Evolutionary conservation across 1,140 invertebrate species (phyloP).

Genomic region (Drosophila virilis): DNA sequence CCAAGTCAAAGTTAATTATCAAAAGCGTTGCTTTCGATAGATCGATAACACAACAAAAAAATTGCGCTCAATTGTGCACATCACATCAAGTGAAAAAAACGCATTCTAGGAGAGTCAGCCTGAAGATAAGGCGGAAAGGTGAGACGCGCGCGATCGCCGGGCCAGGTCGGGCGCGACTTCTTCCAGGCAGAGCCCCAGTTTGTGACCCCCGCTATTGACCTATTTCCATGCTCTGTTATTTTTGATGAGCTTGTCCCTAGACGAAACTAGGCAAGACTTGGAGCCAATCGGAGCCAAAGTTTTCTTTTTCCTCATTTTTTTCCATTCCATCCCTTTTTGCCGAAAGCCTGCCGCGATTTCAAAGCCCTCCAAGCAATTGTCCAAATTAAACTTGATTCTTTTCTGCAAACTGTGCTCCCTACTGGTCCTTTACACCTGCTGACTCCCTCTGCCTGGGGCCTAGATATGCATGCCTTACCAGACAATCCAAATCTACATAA

Average conservation of each 20-base stretch:
- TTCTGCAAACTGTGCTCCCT: no score
- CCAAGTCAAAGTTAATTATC: neutral
- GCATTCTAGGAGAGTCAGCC: no score
- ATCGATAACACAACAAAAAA: neutral
- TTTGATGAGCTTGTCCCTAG: conserved; percentile 48
- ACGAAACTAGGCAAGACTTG: conserved; percentile 35
- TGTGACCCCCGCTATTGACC: conserved; percentile 28
- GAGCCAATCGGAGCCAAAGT: conserved; percentile 46
- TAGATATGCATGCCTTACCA: no score
- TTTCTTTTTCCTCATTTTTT: conserved; percentile 29
- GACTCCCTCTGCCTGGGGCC: no score
- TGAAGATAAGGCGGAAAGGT: neutral
- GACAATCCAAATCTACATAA: no score
- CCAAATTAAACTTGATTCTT: neutral
- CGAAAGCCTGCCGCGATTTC: conserved; percentile 18
- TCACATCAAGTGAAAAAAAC: neutral
- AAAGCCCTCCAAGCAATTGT: conserved; percentile 9
- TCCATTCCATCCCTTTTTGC: neutral
- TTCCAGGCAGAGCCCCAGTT: neutral
- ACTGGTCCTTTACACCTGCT: no score
- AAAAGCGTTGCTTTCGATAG: no score
- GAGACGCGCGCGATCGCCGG: neutral
- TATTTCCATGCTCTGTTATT: conserved; percentile 55
- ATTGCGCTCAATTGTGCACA: neutral
- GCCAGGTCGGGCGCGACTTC: neutral